Evolutionary conservation across 2,888 invertebrate species (phyloP), one percentile per base, ranked within the genome.

Genomic region (Gymnosoma rotundatum): DNA sequence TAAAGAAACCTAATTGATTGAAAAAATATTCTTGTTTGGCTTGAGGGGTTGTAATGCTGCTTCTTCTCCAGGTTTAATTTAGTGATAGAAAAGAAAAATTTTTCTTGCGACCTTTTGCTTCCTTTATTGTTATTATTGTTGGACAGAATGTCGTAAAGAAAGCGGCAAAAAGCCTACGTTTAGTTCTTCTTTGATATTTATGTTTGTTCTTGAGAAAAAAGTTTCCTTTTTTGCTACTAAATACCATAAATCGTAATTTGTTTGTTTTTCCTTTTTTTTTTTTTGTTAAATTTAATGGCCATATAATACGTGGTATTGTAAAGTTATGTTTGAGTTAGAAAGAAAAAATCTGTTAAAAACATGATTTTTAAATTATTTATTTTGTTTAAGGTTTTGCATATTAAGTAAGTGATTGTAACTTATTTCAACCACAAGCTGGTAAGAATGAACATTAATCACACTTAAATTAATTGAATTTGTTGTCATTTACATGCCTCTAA

Each of bases 1-100:
- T 7, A 90, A 89, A 89, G 90, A 90, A 90, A 90, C 89, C 90
- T 90, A 90, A 90, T 90, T 90, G 90, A 90, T 90, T 90, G 90
- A 90, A 90, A 90, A 90, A 82, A 69, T 60, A 48, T 50, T 20
- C 16, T 2, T 63, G 87, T 88, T 50, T 58, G 86, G 88, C 87
- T 84, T 87, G 88, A 83, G 89, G 90, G 89, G 89, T 86, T 87
- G 89, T 88, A 86, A 64, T 67, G 64, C 63, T 63, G 64, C 63
- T 63, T 70, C 21, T 64, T 18, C 66, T 66, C 5, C 63, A 42
- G 61, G 42, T 78, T 78, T 78, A 70, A 78, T 73, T 79, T 20
- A 66, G 14, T 79, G n/a, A 73, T 85, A 61, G 69, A 58, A 84
- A 69, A 60, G 48, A 80, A 36, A 21, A 32, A 36, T 81, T 84